These are phyloP conservation scores for Temnothorax longispinosus DNA, from an alignment of 1,140 invertebrate species.

Conservation along the genomic window DNA sequence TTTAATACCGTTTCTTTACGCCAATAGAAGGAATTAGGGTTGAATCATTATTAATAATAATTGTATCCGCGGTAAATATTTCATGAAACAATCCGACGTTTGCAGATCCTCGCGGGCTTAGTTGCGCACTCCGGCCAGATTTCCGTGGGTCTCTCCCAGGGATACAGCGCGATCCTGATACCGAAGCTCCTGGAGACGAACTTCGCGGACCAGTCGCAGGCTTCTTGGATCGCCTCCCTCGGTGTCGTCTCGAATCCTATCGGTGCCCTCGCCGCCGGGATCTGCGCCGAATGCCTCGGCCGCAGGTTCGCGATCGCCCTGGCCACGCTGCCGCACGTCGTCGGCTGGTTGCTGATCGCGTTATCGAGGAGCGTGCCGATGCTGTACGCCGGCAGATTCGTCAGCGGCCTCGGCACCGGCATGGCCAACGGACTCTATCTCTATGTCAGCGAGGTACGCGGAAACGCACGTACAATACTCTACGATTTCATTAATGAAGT, in stretches of 20 bases:
- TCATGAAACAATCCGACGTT: background rate
- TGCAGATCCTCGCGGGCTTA: constrained; percentile 89
- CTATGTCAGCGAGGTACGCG: constrained; percentile 82
- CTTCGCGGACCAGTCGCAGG: constrained; percentile 87
- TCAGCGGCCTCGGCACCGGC: constrained; percentile 91
- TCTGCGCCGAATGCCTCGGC: constrained; percentile 90
- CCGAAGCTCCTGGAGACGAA: constrained; percentile 88
- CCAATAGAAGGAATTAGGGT: too few relatives aligned
- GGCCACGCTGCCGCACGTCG: constrained; percentile 90
- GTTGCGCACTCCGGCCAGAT: constrained; percentile 91
- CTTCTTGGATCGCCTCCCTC: constrained; percentile 91
- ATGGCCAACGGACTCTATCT: constrained; percentile 84
- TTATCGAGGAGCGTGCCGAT: constrained; percentile 87
- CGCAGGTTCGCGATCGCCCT: constrained; percentile 90
- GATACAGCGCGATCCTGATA: constrained; percentile 90
- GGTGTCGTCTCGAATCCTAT: constrained; percentile 91
- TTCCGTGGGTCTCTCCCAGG: constrained; percentile 91
- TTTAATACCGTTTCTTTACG: too few relatives aligned
- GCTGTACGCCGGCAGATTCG: constrained; percentile 90
- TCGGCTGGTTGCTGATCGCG: constrained; percentile 92
- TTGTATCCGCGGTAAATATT: background rate
- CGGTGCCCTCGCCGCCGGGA: constrained; percentile 89
- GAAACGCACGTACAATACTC: background rate
- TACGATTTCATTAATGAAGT: too few relatives aligned
- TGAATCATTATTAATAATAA: too few relatives aligned